Evolutionary conservation across 2,113 vertebrate species (phyloP).

Genomic region (Ailuropoda melanoleuca): DNA sequence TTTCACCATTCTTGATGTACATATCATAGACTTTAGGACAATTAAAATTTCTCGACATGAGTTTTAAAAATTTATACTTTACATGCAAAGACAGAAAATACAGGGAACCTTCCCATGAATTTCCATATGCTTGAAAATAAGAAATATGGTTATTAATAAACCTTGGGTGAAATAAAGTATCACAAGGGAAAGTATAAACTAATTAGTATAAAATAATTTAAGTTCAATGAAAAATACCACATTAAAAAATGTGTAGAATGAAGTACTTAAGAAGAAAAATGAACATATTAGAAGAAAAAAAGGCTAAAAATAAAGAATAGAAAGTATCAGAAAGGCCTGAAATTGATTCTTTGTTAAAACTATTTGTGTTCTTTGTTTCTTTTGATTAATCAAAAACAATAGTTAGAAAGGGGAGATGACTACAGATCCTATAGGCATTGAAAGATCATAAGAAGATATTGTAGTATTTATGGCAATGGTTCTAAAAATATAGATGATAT

Average conservation of each 20-base stretch:
- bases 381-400: not conserved
- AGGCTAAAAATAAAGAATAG: not conserved
- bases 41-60: not conserved
- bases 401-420: not conserved
- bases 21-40: not conserved
- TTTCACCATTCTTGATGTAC: no score
- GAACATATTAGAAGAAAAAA: not conserved
- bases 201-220: not conserved
- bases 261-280: not conserved
- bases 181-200: not conserved
- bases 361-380: no score
- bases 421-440: not conserved
- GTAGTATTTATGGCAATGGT: not conserved
- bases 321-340: not conserved
- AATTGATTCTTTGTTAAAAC: not conserved
- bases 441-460: not conserved
- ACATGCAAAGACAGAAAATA: not conserved
- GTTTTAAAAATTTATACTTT: not conserved
- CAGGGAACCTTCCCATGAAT: not conserved
- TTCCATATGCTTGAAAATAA: not conserved
- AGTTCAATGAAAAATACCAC: not conserved
- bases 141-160: not conserved
- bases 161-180: not conserved
- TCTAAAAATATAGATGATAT: not conserved
- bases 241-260: not conserved